phyloP scores from a whole-genome alignment of 2,113 vertebrate genomes.

The Pavo muticus region DNA sequence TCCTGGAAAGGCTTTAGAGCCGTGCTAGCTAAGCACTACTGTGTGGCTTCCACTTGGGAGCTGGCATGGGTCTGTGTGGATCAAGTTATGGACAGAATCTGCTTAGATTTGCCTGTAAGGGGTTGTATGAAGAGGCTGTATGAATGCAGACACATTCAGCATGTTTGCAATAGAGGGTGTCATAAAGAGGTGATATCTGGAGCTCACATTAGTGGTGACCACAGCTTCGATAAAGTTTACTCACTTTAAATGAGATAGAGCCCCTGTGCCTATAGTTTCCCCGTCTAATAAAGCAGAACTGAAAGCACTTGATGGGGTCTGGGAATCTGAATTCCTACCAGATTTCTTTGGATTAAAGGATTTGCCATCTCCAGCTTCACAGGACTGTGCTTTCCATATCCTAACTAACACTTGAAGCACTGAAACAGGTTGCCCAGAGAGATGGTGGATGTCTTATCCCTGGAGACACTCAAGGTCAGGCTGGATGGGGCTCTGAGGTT shows the following conservation, averaged over 20 bases:
- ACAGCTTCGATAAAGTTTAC: background rate
- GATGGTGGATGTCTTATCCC: too few relatives aligned
- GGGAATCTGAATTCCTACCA: background rate
- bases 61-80: accelerated
- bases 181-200: background rate
- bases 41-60: background rate
- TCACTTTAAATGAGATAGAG: background rate
- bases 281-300: background rate
- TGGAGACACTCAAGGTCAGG: too few relatives aligned
- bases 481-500: too few relatives aligned
- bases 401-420: background rate
- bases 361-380: background rate
- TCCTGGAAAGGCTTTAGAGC: background rate
- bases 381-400: background rate
- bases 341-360: background rate
- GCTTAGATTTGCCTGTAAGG: background rate
- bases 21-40: background rate
- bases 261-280: background rate
- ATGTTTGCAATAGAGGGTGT: background rate
- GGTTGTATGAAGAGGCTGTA: background rate
- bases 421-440: too few relatives aligned
- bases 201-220: background rate
- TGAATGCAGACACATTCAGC: background rate
- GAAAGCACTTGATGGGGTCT: background rate
- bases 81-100: background rate